A percentile compares a stretch with the other conserved stretches of the same genome.
Evolutionary conservation across 2,888 invertebrate genomes (phyloP).

Genomic region (Eupithecia inturbata): DNA sequence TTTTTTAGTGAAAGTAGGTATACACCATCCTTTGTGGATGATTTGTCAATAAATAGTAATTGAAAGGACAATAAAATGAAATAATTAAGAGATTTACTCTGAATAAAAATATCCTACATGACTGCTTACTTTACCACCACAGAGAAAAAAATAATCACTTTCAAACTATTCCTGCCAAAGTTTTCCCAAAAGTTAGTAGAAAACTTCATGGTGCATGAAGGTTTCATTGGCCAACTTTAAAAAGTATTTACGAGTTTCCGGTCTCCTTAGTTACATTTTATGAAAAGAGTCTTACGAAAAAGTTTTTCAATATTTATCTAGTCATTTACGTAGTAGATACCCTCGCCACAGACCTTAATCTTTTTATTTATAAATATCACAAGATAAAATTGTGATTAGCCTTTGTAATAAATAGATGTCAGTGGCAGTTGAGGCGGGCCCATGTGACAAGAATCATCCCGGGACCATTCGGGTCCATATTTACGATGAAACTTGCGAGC

Average conservation of each 20-base stretch:
- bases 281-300: neutral
- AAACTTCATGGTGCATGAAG: neutral
- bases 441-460: constrained; percentile 60
- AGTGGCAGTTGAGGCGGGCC: constrained; percentile 46
- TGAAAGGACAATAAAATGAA: neutral
- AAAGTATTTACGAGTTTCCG: constrained; percentile 1
- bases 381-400: constrained; percentile 25
- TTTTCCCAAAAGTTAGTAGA: neutral
- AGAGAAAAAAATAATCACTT: neutral
- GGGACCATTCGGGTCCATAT: constrained; percentile 51
- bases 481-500: constrained; percentile 60
- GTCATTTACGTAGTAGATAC: neutral
- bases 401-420: constrained; percentile 33
- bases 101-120: neutral
- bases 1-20: neutral
- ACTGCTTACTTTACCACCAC: neutral
- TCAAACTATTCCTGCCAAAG: neutral
- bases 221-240: constrained; percentile 1
- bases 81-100: neutral
- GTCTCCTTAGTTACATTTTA: neutral
- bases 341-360: neutral
- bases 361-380: neutral
- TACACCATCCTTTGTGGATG: neutral
- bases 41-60: too few species aligned
- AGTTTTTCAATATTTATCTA: neutral